Conservation (phyloP, 1,140 invertebrate species). For the Heliothis subflexa region DNA sequence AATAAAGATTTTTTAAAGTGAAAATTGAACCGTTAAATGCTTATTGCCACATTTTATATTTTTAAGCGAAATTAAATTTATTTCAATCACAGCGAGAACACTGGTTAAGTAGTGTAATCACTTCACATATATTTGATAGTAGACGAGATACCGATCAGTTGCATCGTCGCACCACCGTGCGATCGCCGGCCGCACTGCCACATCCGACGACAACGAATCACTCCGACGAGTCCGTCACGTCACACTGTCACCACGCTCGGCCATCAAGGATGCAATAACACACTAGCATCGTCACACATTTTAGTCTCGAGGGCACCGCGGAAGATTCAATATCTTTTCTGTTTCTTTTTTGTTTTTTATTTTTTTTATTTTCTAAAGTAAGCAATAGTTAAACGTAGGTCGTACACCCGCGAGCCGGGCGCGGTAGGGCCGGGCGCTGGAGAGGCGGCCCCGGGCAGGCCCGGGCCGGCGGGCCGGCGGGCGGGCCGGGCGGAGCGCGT, state of each 20-base stretch:
- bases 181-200: not conserved
- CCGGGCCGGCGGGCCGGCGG: slow-evolving; percentile 7
- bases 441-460: not conserved
- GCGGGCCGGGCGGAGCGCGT: not conserved
- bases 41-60: slow-evolving; percentile 53
- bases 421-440: not conserved
- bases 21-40: slow-evolving; percentile 64
- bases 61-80: slow-evolving; percentile 54
- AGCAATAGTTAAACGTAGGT: slow-evolving; percentile 8
- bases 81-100: slow-evolving; percentile 60
- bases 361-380: slow-evolving; percentile 5
- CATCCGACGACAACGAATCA: not conserved
- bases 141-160: slow-evolving; percentile 36
- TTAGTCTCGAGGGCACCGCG: slow-evolving; percentile 20
- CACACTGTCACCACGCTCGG: slow-evolving; percentile 10
- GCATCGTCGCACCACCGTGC: slow-evolving; percentile 8
- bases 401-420: not conserved
- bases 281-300: slow-evolving; percentile 25
- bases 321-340: slow-evolving; percentile 22
- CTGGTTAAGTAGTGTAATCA: slow-evolving; percentile 36
- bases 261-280: not conserved
- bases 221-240: not conserved
- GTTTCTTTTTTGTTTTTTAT: slow-evolving; percentile 9
- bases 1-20: slow-evolving; percentile 53
- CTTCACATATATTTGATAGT: slow-evolving; percentile 43